Evolutionary conservation across 2,888 invertebrate genomes (phyloP), one percentile per base, ranked within the genome.

Genomic region (Lasiommata megera): DNA sequence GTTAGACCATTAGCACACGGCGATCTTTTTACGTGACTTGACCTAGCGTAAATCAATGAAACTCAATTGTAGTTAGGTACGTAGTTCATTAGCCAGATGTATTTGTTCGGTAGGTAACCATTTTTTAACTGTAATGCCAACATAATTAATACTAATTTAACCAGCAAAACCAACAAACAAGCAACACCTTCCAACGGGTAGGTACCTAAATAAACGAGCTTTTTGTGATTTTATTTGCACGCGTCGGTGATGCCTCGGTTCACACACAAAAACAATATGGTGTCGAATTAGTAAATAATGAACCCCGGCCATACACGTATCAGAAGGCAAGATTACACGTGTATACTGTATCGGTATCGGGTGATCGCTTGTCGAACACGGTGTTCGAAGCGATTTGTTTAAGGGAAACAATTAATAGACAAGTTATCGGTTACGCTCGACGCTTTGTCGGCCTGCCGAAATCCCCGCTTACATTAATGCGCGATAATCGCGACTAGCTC

Each of bases 381-480:
- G 69, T 74, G 71, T 74, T 65, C 51, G 65, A 71, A 70, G 69
- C 74, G 73, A 76, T 79, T 76, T 77, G 69, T 78, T n/a, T 73
- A 79, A 79, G 74, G 79, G 78, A 86, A 86, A 85, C 86, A 84
- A 89, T 88, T 85, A 85, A 87, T 88, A 84, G 82, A 61, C 59
- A 38, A 62, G 77, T 80, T 88, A 88, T 86, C 86, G 75, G 75
- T 68, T 69, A 69, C 72, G 76, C 68, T 63, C 64, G 66, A 60
- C 63, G 76, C 86, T 89, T 89, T 90, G 88, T 87, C 88, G 88
- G 86, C 72, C 77, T 76, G 82, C 86, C 85, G 82, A 88, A 89
- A 88, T 88, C 86, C 84, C 84, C 73, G 79, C 80, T 80, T 80
- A 79, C 74, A 80, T 82, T 84, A 83, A 80, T 80, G 74, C 74